Conservation (phyloP, 1,140 invertebrate genomes). For the Aphidius ervi region DNA sequence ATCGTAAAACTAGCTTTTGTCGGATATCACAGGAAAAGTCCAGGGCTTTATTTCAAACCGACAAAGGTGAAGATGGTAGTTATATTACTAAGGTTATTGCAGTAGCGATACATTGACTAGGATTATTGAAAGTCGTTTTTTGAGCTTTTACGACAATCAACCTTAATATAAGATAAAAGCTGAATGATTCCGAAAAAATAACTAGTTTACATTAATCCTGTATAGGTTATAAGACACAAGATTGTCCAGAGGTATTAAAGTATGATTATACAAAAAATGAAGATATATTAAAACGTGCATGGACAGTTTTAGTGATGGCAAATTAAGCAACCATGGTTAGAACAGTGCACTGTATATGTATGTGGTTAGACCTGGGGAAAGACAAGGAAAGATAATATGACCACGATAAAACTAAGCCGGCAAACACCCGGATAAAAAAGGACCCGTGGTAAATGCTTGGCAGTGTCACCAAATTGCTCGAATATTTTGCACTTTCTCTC, state of each 20-base stretch:
- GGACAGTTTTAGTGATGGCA: constrained; percentile 11
- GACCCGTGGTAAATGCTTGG: constrained; percentile 34
- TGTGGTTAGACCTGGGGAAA: neutral
- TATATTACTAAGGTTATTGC: constrained; percentile 14
- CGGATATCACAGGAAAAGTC: neutral
- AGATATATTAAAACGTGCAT: neutral
- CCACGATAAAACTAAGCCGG: constrained; percentile 47
- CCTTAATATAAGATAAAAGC: too few species aligned
- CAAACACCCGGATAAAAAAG: constrained; percentile 41
- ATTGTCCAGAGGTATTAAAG: neutral
- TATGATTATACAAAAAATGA: too few species aligned
- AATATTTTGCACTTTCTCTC: constrained; percentile 40
- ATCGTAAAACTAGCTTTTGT: constrained; percentile 25
- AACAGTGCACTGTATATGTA: constrained; percentile 17
- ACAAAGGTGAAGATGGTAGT: neutral
- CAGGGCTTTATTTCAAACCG: neutral
- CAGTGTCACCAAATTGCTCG: constrained; percentile 45
- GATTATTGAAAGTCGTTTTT: too few species aligned
- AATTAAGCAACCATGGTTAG: constrained; percentile 9
- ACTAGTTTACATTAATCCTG: constrained; percentile 41
- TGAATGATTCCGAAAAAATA: constrained; percentile 10
- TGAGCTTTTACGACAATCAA: too few species aligned
- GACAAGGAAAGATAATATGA: constrained; percentile 36
- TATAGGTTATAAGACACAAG: constrained; percentile 35
- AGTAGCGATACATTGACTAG: neutral